Percentiles rank a stretch among this genome's conserved stretches.
These are phyloP conservation scores for Saxidomus purpurata DNA, from an alignment of 1,140 invertebrate genomes.

Conservation along the genomic window DNA sequence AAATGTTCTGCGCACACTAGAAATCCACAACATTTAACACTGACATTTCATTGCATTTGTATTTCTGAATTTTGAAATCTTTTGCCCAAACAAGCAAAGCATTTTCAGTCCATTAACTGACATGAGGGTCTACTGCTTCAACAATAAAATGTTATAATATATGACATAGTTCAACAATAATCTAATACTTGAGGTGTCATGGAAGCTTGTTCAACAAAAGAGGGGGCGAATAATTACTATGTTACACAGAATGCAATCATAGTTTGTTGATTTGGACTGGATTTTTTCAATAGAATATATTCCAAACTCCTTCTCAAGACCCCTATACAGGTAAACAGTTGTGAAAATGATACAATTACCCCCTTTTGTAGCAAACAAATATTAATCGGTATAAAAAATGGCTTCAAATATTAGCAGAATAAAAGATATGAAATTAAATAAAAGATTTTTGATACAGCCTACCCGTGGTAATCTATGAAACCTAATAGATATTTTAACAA, in stretches of 20 bases:
- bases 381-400: neutral
- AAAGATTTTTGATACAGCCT: too few relatives aligned
- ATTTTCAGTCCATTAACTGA: too few relatives aligned
- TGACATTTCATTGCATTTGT: too few relatives aligned
- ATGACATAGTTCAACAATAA: neutral
- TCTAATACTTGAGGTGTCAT: neutral
- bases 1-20: too few relatives aligned
- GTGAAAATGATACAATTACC: neutral
- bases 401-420: too few relatives aligned
- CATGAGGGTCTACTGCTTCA: neutral
- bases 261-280: neutral
- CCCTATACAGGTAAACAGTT: neutral
- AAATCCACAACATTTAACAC: too few relatives aligned
- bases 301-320: neutral
- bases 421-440: too few relatives aligned
- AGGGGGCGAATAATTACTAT: neutral
- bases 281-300: neutral
- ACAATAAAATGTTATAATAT: neutral
- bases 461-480: too few relatives aligned
- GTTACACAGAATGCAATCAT: neutral
- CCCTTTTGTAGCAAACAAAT: neutral
- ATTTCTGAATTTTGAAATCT: too few relatives aligned
- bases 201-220: constrained; percentile 7
- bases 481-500: too few relatives aligned
- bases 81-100: too few relatives aligned